Percentiles rank a stretch among this genome's conserved stretches.
These are phyloP conservation scores for Nesoenas mayeri DNA, from an alignment of 2,113 vertebrate species.

Conservation along the genomic window DNA sequence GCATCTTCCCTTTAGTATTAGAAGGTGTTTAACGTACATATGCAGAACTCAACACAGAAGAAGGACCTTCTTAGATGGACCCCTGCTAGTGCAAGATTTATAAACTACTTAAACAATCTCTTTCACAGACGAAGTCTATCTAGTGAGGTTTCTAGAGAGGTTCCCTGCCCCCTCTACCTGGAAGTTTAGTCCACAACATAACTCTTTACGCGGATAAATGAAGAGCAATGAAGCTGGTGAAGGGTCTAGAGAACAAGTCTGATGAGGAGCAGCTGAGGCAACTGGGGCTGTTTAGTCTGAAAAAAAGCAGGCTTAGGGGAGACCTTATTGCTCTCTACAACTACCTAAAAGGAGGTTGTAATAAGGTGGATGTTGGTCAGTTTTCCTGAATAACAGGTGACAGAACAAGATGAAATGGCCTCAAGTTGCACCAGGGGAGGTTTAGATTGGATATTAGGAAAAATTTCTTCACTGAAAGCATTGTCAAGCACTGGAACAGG, in stretches of 20 bases:
- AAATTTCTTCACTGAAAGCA: rapidly evolving
- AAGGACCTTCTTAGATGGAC: background rate
- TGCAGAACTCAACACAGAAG: background rate
- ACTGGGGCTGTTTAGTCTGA: background rate
- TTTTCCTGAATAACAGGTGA: background rate
- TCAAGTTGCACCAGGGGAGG: background rate
- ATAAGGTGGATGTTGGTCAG: rapidly evolving
- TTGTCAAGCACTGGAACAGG: background rate
- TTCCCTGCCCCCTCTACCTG: background rate
- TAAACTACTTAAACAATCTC: background rate
- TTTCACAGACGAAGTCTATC: background rate
- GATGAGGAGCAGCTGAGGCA: rapidly evolving
- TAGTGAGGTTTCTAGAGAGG: background rate
- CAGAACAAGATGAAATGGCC: background rate
- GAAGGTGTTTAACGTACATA: background rate
- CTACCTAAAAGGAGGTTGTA: background rate
- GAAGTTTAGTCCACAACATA: background rate
- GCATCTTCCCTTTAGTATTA: background rate
- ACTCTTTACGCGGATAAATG: background rate
- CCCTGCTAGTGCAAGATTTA: background rate
- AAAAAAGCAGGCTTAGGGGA: background rate
- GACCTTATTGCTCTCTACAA: background rate
- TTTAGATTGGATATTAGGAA: background rate
- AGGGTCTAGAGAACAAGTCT: background rate
- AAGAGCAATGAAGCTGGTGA: background rate